These are phyloP conservation scores for Cosmia pyralina DNA, from an alignment of 2,888 invertebrate genomes.

Conservation along the genomic window DNA sequence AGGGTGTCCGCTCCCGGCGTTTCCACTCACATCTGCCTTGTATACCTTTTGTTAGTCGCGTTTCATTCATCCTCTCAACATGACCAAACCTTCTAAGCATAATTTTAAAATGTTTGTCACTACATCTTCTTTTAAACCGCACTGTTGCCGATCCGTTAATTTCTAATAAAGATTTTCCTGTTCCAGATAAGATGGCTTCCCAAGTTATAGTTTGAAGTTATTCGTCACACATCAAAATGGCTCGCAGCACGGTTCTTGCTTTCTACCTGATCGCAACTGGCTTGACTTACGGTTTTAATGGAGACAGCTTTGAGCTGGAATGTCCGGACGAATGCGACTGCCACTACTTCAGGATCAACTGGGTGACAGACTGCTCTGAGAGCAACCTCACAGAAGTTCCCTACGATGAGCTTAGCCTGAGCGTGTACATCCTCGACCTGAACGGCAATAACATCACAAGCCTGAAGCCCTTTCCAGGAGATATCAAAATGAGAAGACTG, in stretches of 20 bases:
- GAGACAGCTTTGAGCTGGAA: conserved; percentile 92
- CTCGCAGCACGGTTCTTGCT: conserved; percentile 72
- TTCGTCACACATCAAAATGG: conserved; percentile 72
- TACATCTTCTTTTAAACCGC: too few species aligned
- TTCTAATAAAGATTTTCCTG: conserved; percentile 42
- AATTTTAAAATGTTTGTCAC: too few species aligned
- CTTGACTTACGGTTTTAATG: conserved; percentile 86
- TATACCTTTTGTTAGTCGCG: too few species aligned
- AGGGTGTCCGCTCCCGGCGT: too few species aligned
- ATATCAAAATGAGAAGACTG: conserved; percentile 92
- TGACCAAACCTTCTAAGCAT: too few species aligned
- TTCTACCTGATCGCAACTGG: conserved; percentile 76
- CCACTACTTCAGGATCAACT: conserved; percentile 94
- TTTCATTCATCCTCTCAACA: too few species aligned
- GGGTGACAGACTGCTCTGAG: conserved; percentile 94
- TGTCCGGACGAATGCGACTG: conserved; percentile 94
- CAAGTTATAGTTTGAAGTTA: conserved; percentile 61
- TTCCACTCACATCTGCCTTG: too few species aligned
- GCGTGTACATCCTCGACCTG: conserved; percentile 93
- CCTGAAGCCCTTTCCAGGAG: conserved; percentile 91
- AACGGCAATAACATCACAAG: conserved; percentile 92
- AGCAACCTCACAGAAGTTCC: conserved; percentile 93
- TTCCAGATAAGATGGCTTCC: conserved; percentile 72
- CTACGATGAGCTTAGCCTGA: conserved; percentile 92
- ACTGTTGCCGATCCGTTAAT: background rate